phyloP scores from a whole-genome alignment of 2,113 vertebrate genomes.

The Turnix velox region DNA sequence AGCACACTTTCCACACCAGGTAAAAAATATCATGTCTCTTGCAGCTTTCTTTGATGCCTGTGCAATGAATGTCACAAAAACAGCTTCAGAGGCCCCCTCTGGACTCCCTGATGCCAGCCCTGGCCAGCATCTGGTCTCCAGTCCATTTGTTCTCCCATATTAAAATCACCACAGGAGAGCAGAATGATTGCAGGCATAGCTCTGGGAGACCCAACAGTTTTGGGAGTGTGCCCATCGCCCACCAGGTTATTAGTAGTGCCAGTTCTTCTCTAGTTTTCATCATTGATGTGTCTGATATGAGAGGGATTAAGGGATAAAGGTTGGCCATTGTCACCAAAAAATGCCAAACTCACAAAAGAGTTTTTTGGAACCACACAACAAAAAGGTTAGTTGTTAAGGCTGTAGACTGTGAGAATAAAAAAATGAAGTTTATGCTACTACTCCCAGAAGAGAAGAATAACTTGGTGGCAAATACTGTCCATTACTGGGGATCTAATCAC shows the following conservation, averaged over 20 bases:
- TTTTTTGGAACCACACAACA: not conserved
- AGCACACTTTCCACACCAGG: not conserved
- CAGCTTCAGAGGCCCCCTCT: not conserved
- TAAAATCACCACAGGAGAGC: not conserved
- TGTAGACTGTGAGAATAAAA: not conserved
- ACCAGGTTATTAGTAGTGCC: not conserved
- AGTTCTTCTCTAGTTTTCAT: not conserved
- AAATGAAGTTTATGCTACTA: not conserved
- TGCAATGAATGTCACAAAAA: not conserved
- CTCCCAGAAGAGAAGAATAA: not conserved
- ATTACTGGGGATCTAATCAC: not conserved
- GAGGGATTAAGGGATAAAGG: not conserved
- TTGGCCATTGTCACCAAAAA: not conserved
- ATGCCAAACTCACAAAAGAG: not conserved
- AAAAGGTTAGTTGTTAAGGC: not conserved
- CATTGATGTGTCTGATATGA: not conserved
- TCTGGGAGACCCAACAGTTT: not conserved
- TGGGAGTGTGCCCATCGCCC: not conserved
- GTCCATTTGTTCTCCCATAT: not conserved
- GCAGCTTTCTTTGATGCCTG: not conserved
- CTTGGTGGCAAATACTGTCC: not conserved
- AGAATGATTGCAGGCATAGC: not conserved
- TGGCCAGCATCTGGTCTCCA: not conserved
- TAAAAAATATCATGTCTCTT: not conserved
- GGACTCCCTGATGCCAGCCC: not conserved